phyloP scores from a whole-genome alignment of 2,113 vertebrate genomes.

The Dicaeum eximium region DNA sequence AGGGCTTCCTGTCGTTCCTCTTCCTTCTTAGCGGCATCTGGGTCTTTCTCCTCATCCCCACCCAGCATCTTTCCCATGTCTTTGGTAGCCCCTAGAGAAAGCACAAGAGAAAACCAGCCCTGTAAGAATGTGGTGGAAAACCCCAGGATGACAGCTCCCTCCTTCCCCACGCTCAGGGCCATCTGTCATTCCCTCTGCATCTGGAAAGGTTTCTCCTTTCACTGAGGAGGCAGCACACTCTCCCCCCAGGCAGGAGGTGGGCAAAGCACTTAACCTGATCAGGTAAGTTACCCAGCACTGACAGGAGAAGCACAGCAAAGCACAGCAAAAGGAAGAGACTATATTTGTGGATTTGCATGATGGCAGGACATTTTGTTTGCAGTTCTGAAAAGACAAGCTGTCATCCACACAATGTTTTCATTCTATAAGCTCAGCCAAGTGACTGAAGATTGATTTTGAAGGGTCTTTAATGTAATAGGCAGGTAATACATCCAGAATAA shows the following conservation, averaged over 20 bases:
- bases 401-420: background rate
- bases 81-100: constrained; percentile 83
- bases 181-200: background rate
- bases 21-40: constrained; percentile 89
- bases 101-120: background rate
- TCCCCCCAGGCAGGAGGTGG: background rate
- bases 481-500: background rate
- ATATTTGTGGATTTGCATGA: background rate
- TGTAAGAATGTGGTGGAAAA: background rate
- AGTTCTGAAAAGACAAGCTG: background rate
- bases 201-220: background rate
- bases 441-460: background rate
- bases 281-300: background rate
- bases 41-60: constrained; percentile 86
- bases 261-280: background rate
- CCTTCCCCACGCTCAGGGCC: background rate
- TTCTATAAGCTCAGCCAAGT: background rate
- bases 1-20: constrained; percentile 90
- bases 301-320: background rate
- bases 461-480: background rate
- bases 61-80: constrained; percentile 87
- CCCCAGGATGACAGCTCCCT: background rate
- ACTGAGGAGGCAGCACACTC: background rate
- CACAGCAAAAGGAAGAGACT: background rate
- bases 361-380: background rate